phyloP scores from a whole-genome alignment of 2,888 invertebrate genomes.

The Microdon myrmicae region DNA sequence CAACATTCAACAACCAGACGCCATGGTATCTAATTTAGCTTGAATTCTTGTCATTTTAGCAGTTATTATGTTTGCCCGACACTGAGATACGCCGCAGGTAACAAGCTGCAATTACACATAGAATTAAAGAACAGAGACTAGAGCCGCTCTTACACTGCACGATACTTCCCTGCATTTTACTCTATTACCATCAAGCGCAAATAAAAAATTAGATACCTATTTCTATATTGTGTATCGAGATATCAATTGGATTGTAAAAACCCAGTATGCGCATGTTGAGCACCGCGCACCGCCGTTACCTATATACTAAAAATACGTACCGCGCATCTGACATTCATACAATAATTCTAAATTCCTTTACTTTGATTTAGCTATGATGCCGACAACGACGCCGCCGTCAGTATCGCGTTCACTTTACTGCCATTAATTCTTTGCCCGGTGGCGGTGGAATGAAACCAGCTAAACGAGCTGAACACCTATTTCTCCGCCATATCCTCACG shows the following conservation, averaged over 20 bases:
- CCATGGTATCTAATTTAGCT: constrained; percentile 6
- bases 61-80: constrained; percentile 8
- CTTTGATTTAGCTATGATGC: constrained; percentile 46
- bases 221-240: constrained; percentile 26
- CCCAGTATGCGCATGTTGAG: too few relatives aligned
- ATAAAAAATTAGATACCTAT: constrained; percentile 19
- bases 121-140: constrained; percentile 45
- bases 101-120: constrained; percentile 48
- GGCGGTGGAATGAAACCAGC: constrained; percentile 32
- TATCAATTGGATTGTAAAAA: constrained; percentile 42
- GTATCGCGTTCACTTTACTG: constrained; percentile 26
- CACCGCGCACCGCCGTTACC: constrained; percentile 14
- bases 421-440: constrained; percentile 22
- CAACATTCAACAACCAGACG: constrained; percentile 36
- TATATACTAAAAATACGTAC: constrained; percentile 17
- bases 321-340: constrained; percentile 44
- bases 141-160: constrained; percentile 23
- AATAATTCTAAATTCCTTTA: constrained; percentile 49
- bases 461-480: constrained; percentile 19
- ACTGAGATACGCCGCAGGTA: constrained; percentile 22
- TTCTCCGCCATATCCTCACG: not conserved
- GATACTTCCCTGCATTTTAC: too few relatives aligned
- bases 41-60: not conserved
- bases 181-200: constrained; percentile 16
- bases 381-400: constrained; percentile 29